Conservation (phyloP, 1,140 invertebrate genomes). For the Leucophenga varia region DNA sequence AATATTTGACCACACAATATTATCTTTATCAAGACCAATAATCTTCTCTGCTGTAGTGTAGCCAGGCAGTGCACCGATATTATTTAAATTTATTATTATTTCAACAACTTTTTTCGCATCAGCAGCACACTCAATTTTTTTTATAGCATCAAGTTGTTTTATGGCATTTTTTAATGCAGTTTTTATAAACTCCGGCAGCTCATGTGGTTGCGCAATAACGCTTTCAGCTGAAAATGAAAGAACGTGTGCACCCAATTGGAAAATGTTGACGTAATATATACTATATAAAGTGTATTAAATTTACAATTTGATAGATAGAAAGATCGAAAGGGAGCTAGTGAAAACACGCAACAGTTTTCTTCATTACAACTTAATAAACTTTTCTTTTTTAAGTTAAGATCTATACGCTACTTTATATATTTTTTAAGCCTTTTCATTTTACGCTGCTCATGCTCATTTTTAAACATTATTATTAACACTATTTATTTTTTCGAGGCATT, state of each 20-base stretch:
- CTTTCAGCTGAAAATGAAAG: slow-evolving; percentile 43
- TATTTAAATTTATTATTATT: slow-evolving; percentile 18
- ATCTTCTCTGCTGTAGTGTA: slow-evolving; percentile 66
- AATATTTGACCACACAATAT: slow-evolving; percentile 46
- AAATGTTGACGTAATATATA: slow-evolving; percentile 47
- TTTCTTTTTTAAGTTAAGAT: too few relatives aligned
- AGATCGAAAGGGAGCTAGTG: too few relatives aligned
- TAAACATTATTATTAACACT: too few relatives aligned
- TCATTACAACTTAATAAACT: too few relatives aligned
- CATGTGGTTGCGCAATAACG: not conserved
- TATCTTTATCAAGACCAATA: slow-evolving; percentile 51
- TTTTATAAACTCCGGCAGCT: not conserved
- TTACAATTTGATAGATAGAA: too few relatives aligned
- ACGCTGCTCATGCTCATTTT: too few relatives aligned
- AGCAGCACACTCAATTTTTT: slow-evolving; percentile 17
- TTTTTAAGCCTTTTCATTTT: too few relatives aligned
- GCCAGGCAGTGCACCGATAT: slow-evolving; percentile 59
- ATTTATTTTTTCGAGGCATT: too few relatives aligned
- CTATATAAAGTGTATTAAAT: too few relatives aligned
- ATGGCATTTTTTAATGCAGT: slow-evolving; percentile 8
- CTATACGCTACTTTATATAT: too few relatives aligned
- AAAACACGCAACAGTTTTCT: too few relatives aligned
- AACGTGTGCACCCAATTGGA: slow-evolving; percentile 55
- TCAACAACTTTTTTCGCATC: slow-evolving; percentile 21
- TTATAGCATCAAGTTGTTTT: slow-evolving; percentile 11